A percentile compares a stretch with the other conserved stretches of the same genome.
phyloP scores from a whole-genome alignment of 23 tunicate genomes.

The Halocynthia roretzi region DNA sequence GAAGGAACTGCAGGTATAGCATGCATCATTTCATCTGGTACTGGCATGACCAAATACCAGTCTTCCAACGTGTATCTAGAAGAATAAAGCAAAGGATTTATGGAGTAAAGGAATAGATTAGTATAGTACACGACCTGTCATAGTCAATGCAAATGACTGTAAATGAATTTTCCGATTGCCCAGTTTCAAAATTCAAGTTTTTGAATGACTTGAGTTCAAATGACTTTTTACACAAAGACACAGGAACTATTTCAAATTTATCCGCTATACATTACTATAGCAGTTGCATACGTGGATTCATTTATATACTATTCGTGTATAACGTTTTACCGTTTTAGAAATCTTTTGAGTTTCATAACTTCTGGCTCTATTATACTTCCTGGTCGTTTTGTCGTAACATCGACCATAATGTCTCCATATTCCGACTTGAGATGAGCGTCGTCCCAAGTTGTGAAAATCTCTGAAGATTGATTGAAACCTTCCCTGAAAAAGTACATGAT shows the following conservation, averaged over 20 bases:
- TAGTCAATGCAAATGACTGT: no score
- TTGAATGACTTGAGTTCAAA: background rate
- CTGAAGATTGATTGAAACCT: constrained; percentile 61
- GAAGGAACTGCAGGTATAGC: constrained; percentile 37
- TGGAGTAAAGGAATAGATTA: background rate
- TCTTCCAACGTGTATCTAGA: constrained; percentile 78
- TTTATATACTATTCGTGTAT: background rate
- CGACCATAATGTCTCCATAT: constrained; percentile 67
- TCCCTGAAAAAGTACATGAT: constrained; percentile 24
- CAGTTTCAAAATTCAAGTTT: no score
- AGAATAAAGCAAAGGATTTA: background rate
- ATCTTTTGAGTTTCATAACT: constrained; percentile 68
- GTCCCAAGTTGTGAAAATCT: constrained; percentile 63
- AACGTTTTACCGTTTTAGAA: constrained; percentile 42
- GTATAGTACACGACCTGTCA: no score
- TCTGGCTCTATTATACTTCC: constrained; percentile 87
- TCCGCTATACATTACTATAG: background rate
- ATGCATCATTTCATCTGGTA: constrained; percentile 73
- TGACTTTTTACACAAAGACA: background rate
- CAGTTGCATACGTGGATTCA: background rate
- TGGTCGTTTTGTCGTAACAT: constrained; percentile 83
- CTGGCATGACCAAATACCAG: constrained; percentile 90
- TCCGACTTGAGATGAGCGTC: constrained; percentile 56
- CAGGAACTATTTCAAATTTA: background rate
- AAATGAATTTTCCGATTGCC: no score